Evolutionary conservation across 2,113 vertebrate genomes (phyloP), one percentile per base, ranked within the genome.

Genomic region (Menura novaehollandiae): DNA sequence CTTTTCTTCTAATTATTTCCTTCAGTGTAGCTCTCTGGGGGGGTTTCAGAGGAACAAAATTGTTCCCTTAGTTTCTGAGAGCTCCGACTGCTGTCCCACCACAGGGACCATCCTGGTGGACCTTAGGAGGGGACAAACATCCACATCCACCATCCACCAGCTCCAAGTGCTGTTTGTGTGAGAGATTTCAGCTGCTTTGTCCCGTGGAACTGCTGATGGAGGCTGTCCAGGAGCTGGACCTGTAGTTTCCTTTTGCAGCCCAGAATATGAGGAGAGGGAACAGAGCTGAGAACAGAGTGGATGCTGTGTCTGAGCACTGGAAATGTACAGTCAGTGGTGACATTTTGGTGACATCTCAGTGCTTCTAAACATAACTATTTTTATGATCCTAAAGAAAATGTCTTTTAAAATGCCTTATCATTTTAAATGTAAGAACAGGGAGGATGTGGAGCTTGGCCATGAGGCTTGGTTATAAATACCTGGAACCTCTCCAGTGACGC

Each of bases 151-250:
- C 13, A 41, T 41, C 39, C 7, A 1, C 37, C 12, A 5, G 22
- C 39, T 19, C 23, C 1, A 1, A 6, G 2, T 5, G 3, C 41
- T 37, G 60, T 9, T 23, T 18, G 2, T 33, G 43, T 13, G 8
- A 9, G 43, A 22, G 12, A 10, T 33, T 18, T 12, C 68, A 63
- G 56, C 67, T 67, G 64, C 84, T n/a, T 6, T 43, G 47, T 5
- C 24, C 78, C 6, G 17, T 8, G 53, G 44, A 11, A 14, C 46
- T 12, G 2, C 62, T 60, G 81, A 1, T 7, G 67, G 21, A 37
- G 51, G 41, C 71, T 62, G 22, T 4, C 1, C 53, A 28, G 64
- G 11, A 68, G 33, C 55, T 15, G 32, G 35, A 43, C 11, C 75
- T 46, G 22, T 7, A 3, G 20, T 7, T 59, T 14, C 35, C 18